phyloP scores from a whole-genome alignment of 2,797 vertebrate species.

The Amblyopsis hoosieri region DNA sequence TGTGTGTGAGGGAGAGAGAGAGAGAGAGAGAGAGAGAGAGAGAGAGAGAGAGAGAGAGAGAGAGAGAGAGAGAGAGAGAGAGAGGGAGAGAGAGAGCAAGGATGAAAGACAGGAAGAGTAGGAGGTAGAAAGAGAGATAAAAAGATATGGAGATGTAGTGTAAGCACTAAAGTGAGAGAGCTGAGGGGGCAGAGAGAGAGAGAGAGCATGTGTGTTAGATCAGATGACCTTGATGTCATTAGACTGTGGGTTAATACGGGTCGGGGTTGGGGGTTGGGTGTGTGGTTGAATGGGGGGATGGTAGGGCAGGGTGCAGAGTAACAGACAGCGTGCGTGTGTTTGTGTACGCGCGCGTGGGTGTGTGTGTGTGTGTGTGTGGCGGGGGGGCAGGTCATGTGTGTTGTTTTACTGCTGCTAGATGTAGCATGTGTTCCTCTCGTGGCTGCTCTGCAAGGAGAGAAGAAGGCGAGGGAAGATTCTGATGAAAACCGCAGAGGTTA shows the following conservation, averaged over 20 bases:
- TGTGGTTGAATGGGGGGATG: constrained; percentile 36
- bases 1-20: neutral
- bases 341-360: too few species aligned
- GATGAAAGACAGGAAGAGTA: neutral
- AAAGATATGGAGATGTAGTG: neutral
- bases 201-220: constrained; percentile 41
- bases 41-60: neutral
- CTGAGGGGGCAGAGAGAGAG: neutral
- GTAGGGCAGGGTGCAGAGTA: constrained; percentile 29
- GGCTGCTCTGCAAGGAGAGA: neutral
- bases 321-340: too few species aligned
- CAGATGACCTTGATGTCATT: constrained; percentile 74
- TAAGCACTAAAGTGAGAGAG: constrained; percentile 3
- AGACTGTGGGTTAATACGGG: constrained; percentile 48
- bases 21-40: constrained; percentile 2
- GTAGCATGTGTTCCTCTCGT: neutral
- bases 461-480: neutral
- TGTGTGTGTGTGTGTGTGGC: too few species aligned
- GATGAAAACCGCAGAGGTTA: neutral
- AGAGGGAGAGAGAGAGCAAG: constrained; percentile 2
- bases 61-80: constrained; percentile 6
- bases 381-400: constrained; percentile 23
- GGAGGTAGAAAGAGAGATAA: neutral
- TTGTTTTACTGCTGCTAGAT: constrained; percentile 1
- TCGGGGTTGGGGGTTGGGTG: constrained; percentile 41